Conservation (phyloP, 2,797 vertebrate species). For the Lacerta viridis region DNA sequence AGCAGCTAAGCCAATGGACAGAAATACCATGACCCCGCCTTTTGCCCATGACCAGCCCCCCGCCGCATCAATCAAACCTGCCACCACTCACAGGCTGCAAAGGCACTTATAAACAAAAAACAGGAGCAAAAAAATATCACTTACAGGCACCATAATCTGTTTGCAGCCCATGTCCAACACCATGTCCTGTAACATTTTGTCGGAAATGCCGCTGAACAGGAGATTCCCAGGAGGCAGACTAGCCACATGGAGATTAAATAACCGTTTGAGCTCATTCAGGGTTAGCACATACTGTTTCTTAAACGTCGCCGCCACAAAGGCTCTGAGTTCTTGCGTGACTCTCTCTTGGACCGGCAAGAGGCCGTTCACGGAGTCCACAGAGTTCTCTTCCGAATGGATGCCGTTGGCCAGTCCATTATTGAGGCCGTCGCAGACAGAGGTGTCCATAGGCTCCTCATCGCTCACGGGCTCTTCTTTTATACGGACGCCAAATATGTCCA, state of each 20-base stretch:
- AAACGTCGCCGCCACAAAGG: conserved; percentile 91
- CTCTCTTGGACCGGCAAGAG: conserved; percentile 75
- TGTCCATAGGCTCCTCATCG: conserved; percentile 91
- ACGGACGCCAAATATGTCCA: conserved; percentile 61
- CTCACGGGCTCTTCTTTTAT: conserved; percentile 90
- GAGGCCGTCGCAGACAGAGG: conserved; percentile 70
- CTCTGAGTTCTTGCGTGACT: conserved; percentile 87
- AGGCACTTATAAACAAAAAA: too few relatives aligned
- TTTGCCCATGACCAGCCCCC: too few relatives aligned
- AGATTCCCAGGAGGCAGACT: conserved; percentile 90
- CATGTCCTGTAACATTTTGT: conserved; percentile 95
- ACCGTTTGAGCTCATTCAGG: conserved; percentile 95
- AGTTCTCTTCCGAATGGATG: conserved; percentile 75
- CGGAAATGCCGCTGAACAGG: conserved; percentile 91
- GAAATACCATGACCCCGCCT: too few relatives aligned
- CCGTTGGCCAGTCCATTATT: conserved; percentile 88
- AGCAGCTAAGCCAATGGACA: neutral
- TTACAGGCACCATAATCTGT: conserved; percentile 99
- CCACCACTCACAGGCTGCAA: neutral
- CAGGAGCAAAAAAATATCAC: conserved; percentile 71
- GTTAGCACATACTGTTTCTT: conserved; percentile 94
- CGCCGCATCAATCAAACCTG: neutral
- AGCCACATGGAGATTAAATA: conserved; percentile 95
- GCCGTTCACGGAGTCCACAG: conserved; percentile 82
- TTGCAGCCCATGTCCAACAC: conserved; percentile 92